phyloP scores from a whole-genome alignment of 37 sponge, comb jelly and placozoan species.

The Cladorhizidae sp. region DNA sequence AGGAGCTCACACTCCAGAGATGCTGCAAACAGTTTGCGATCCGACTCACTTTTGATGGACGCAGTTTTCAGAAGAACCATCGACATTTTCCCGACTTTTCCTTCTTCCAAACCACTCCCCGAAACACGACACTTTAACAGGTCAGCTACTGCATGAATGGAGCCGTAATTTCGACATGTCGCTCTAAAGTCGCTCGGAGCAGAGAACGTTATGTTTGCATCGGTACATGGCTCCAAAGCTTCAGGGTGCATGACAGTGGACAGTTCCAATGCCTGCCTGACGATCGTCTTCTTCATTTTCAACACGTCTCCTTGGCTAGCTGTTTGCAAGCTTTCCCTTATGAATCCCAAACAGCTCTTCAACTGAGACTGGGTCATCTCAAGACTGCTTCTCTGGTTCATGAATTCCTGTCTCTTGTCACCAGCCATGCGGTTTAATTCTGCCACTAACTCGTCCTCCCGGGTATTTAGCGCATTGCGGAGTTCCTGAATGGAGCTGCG shows the following conservation, averaged over 20 bases:
- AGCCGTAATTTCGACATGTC: conserved; percentile 14
- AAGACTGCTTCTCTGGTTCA: conserved; percentile 20
- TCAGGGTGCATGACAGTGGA: conserved; percentile 18
- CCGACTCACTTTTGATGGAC: not conserved
- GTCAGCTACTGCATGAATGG: not conserved
- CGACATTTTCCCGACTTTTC: conserved; percentile 8
- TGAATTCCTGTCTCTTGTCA: conserved; percentile 18
- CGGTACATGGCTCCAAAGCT: not conserved
- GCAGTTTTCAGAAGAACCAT: not conserved
- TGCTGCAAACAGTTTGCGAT: not conserved
- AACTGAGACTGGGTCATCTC: conserved; percentile 26
- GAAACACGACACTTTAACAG: not conserved
- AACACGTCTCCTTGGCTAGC: conserved; percentile 45
- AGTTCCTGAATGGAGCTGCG: not conserved
- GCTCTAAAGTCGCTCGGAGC: not conserved
- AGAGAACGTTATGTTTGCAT: conserved; percentile 15
- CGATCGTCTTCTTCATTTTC: conserved; percentile 3
- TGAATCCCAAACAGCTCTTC: conserved; percentile 19
- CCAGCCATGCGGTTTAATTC: conserved; percentile 15
- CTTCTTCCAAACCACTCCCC: conserved; percentile 1
- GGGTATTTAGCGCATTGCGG: conserved; percentile 20
- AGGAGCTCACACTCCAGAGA: conserved; percentile 20
- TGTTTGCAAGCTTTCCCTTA: conserved; percentile 20
- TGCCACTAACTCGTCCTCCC: conserved; percentile 1
- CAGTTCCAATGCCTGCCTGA: conserved; percentile 19